Conservation (phyloP, 2,113 vertebrate genomes). For the Scomber scombrus region DNA sequence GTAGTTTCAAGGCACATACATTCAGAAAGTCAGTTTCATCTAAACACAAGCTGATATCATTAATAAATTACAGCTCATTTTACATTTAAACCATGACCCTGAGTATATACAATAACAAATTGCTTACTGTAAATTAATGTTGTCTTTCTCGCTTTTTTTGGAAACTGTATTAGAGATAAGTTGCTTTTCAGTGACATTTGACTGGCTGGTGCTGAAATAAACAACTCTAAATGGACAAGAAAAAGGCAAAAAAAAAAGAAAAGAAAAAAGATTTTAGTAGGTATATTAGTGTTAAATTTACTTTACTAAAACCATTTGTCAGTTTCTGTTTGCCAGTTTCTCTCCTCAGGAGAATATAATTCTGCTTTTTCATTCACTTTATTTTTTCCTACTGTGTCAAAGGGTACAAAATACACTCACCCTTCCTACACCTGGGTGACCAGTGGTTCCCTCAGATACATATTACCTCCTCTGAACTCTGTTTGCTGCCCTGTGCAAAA, state of each 20-base stretch:
- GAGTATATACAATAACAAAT: constrained; percentile 56
- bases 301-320: neutral
- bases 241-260: constrained; percentile 18
- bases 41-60: constrained; percentile 46
- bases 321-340: neutral
- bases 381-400: neutral
- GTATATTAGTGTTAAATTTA: constrained; percentile 15
- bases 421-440: constrained; percentile 87
- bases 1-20: constrained; percentile 64
- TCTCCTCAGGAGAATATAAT: neutral
- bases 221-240: neutral
- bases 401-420: neutral
- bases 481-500: constrained; percentile 61
- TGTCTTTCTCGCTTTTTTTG: constrained; percentile 21
- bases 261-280: constrained; percentile 18
- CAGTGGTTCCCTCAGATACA: constrained; percentile 76
- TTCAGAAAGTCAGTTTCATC: constrained; percentile 50
- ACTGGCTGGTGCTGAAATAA: constrained; percentile 20
- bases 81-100: constrained; percentile 56
- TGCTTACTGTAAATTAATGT: neutral
- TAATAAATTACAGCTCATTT: constrained; percentile 55
- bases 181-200: constrained; percentile 26
- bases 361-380: neutral
- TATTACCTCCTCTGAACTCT: constrained; percentile 69
- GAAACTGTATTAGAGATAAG: constrained; percentile 31